Base-by-base conservation (phyloP, 2,888 invertebrate species). In the Glyphotaelius pellucidus region DNA sequence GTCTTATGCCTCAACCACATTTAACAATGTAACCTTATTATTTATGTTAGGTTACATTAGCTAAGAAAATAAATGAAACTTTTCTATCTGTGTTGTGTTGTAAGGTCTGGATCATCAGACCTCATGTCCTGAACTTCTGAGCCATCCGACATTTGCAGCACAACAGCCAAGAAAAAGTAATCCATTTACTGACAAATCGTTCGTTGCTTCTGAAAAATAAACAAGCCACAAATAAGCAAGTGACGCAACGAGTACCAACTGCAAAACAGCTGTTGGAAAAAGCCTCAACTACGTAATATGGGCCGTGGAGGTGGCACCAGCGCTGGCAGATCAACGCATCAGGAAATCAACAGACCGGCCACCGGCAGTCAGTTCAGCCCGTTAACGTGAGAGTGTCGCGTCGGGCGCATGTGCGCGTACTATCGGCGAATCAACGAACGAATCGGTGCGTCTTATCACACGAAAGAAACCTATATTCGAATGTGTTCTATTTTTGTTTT, bases 341-440 rank as follows among this genome's bases (percentile, higher is more conserved):
- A 14, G 88, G 88, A 47, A 52, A 32, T 42, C 38, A 86, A 30
- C 47, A 67, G 9, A 42, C 42, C 42, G 42, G 32, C 88, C 5
- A 11, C 25, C 67, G 19, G 52, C 67, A 52, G 88, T 88, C 35
- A 35, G 88, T 88, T 88, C 31, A 67, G 47, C 31, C 52, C 52
- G 67, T 32, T 32, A 31, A 67, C 88, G 88, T 87, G 90, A 92
- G 90, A 92, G 88, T 86, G 80, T 90, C 92, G 92, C 92, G 90
- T 52, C 90, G 91, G 81, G 92, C 91, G 91, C 91, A 89, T 87
- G 91, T 90, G 91, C 92, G 90, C 91, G 84, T 79, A 87, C 19
- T 31, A 90, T 31, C 67, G 67, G 88, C 88, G 52, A 32, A 88
- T 88, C 88, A 67, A 31, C 86, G 30, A 88, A 32, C 31, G 35